phyloP scores from a whole-genome alignment of 92 coral and sea anemone genomes.

The Porites divaricata region DNA sequence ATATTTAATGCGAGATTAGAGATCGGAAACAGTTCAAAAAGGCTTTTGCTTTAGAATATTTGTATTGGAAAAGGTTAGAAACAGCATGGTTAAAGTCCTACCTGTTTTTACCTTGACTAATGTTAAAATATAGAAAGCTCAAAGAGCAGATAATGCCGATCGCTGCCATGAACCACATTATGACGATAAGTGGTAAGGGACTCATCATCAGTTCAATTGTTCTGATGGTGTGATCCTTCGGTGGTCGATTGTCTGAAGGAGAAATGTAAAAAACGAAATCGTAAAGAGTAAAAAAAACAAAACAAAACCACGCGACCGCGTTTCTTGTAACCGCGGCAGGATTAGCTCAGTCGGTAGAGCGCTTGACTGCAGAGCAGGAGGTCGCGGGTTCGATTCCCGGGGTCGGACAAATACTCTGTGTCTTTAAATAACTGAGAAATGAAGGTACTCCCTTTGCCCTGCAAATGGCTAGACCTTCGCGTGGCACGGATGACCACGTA shows the following conservation, averaged over 20 bases:
- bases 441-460: too few relatives aligned
- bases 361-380: too few relatives aligned
- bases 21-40: not conserved
- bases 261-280: not conserved
- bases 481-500: too few relatives aligned
- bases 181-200: constrained; percentile 70
- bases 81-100: constrained; percentile 11
- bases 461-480: too few relatives aligned
- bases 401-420: too few relatives aligned
- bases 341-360: too few relatives aligned
- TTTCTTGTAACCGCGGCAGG: not conserved
- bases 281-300: too few relatives aligned
- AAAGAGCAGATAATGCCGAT: constrained; percentile 75
- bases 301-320: not conserved
- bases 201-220: constrained; percentile 61
- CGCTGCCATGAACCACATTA: constrained; percentile 81
- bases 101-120: constrained; percentile 79
- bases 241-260: constrained; percentile 65
- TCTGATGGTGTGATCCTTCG: constrained; percentile 73
- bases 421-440: too few relatives aligned
- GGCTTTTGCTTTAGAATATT: too few relatives aligned
- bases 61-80: too few relatives aligned
- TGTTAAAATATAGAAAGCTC: constrained; percentile 81
- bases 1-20: not conserved
- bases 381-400: too few relatives aligned